phyloP scores from a whole-genome alignment of 2,113 vertebrate species.

The Tamias sibiricus region DNA sequence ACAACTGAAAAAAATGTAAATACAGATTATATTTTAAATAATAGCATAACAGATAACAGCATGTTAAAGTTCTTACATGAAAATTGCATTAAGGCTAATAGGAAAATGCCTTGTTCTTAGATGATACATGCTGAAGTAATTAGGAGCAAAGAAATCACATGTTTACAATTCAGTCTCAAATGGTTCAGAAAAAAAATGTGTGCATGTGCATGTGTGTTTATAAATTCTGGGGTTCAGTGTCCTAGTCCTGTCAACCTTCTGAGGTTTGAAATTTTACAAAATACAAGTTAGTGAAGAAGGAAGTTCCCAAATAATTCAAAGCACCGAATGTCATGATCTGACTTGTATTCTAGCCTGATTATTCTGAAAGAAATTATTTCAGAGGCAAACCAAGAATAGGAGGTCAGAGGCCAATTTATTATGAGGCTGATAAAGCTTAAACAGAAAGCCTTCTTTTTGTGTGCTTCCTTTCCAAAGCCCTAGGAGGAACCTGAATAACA shows the following conservation, averaged over 20 bases:
- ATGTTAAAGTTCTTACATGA: background rate
- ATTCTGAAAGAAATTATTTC: conserved; percentile 12
- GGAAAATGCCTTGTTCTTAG: background rate
- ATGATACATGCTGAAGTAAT: background rate
- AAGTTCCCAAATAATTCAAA: background rate
- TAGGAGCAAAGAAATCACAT: conserved; percentile 3
- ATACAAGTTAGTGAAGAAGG: background rate
- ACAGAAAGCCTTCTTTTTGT: background rate
- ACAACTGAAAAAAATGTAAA: background rate
- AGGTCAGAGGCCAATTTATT: background rate
- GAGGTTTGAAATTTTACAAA: conserved; percentile 41
- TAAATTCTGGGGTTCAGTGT: background rate
- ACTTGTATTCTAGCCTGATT: background rate
- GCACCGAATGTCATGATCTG: background rate
- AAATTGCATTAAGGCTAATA: background rate
- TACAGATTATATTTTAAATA: conserved; percentile 1
- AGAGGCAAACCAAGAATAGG: background rate
- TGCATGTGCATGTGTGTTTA: background rate
- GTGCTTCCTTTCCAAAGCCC: background rate
- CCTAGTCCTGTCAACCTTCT: background rate
- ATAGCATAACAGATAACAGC: background rate
- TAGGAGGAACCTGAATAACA: background rate
- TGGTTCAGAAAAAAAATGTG: background rate
- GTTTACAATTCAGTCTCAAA: conserved; percentile 31
- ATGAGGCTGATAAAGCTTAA: background rate